Percentiles rank a stretch among this genome's conserved stretches.
These are phyloP conservation scores for Celastrina argiolus DNA, from an alignment of 2,888 invertebrate species.

Conservation along the genomic window DNA sequence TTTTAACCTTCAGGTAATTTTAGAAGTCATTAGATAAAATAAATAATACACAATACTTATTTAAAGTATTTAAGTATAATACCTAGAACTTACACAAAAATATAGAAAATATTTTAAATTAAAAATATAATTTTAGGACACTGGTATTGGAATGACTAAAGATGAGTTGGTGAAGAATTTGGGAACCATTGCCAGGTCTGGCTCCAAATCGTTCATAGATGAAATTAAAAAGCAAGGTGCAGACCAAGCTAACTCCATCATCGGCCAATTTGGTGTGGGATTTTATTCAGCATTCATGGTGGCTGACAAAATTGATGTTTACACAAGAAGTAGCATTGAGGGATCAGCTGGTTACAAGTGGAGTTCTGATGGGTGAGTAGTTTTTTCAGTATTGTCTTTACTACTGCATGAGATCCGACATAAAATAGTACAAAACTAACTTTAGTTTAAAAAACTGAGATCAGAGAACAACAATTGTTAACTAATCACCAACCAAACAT, in stretches of 20 bases:
- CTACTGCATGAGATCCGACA: too few species aligned
- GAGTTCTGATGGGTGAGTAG: constrained; percentile 91
- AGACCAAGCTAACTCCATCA: constrained; percentile 84
- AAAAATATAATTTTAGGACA: constrained; percentile 80
- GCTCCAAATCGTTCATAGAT: constrained; percentile 95
- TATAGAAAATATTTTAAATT: too few species aligned
- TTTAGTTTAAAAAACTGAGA: too few species aligned
- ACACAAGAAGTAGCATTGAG: constrained; percentile 82
- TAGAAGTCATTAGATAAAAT: too few species aligned
- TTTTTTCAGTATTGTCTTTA: background rate
- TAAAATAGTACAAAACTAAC: too few species aligned
- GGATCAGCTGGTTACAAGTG: constrained; percentile 88
- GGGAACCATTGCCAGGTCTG: constrained; percentile 97
- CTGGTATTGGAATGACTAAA: constrained; percentile 96
- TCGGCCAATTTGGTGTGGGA: constrained; percentile 98
- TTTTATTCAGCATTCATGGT: constrained; percentile 99
- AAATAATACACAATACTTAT: too few species aligned
- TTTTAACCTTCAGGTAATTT: too few species aligned
- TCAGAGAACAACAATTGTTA: too few species aligned
- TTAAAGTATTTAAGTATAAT: too few species aligned
- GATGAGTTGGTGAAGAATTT: constrained; percentile 94
- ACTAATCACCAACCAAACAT: too few species aligned
- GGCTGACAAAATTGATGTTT: constrained; percentile 95
- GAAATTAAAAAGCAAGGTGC: constrained; percentile 84
- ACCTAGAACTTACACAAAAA: too few species aligned